Evolutionary conservation across 2,888 invertebrate species (phyloP), one percentile per base, ranked within the genome.

Genomic region (Trachelus troglodyta): DNA sequence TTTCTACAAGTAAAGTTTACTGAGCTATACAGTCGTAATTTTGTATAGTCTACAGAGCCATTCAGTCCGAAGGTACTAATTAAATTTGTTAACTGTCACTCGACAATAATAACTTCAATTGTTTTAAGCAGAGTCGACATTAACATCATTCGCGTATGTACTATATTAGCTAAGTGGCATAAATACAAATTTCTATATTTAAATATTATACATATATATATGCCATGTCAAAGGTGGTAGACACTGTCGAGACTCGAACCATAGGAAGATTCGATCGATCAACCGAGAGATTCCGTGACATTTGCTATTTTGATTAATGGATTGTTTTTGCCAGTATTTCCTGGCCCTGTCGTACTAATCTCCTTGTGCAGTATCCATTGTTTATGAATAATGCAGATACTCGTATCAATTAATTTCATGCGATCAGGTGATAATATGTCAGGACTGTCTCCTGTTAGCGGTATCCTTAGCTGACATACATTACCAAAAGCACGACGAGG

Each of bases 241-340:
- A 56, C 6, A 23, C 9, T 56, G 56, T 56, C 56, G 15, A 56
- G 56, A 23, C 4, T 4, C 12, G 4, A 37, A 69, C 31, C 71
- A 33, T 11, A 71, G 31, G 11, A 71, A 35, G 35, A 30, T 71
- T 23, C 31, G 34, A 71, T 71, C 71, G 71, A 71, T 34, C 33
- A 23, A 30, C 71, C 6, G 30, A 12, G 71, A 31, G 31, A 34
- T 9, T 71, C 4, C 31, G 9, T 34, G 71, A 71, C 71, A 34
- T 71, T 71, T 31, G 9, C 71, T 31, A 33, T 31, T 71, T 71
- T 71, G 71, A 71, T 71, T 71, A 71, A 71, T 71, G 31, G 12
- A 4, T 71, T 9, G 33, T 71, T 34, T 71, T 71, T 12, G 71
- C 33, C 3, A 34, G 71, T 31, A 34, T 71, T 71, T 34, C 71